phyloP scores from a whole-genome alignment of 2,888 invertebrate species.

The Tuta absoluta region DNA sequence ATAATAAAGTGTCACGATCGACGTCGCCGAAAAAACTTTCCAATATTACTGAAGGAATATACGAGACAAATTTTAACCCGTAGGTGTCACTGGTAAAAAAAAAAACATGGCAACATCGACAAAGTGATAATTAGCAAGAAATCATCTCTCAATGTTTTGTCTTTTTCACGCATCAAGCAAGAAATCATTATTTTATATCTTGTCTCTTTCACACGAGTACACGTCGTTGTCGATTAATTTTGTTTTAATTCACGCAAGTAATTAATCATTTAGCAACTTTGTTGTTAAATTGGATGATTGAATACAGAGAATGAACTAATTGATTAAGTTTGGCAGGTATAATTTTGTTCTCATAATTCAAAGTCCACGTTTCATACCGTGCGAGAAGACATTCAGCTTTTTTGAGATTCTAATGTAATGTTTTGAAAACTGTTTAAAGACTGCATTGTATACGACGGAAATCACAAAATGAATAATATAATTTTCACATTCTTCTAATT shows the following conservation, averaged over 20 bases:
- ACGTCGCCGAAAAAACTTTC: background rate
- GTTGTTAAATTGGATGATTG: background rate
- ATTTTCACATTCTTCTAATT: too few species aligned
- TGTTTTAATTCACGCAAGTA: background rate
- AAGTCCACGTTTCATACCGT: too few species aligned
- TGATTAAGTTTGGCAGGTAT: background rate
- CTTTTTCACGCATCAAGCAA: background rate
- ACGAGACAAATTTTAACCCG: slow-evolving; percentile 6
- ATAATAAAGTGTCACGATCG: background rate
- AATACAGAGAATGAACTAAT: background rate
- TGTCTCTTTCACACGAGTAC: slow-evolving; percentile 21
- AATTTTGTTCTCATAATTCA: background rate
- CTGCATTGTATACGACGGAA: too few species aligned
- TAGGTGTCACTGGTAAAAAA: slow-evolving; percentile 9
- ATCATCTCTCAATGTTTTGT: slow-evolving; percentile 20
- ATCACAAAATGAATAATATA: too few species aligned
- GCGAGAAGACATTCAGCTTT: too few species aligned
- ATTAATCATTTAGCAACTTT: background rate
- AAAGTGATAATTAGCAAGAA: slow-evolving; percentile 27
- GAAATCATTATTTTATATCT: slow-evolving; percentile 22
- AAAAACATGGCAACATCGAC: background rate
- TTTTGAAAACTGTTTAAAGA: too few species aligned
- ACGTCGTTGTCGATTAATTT: background rate
- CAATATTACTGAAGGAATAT: background rate
- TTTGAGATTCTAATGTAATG: too few species aligned